These are phyloP conservation scores for Heliconius hermathena DNA, from an alignment of 1,140 invertebrate species.

Conservation along the genomic window DNA sequence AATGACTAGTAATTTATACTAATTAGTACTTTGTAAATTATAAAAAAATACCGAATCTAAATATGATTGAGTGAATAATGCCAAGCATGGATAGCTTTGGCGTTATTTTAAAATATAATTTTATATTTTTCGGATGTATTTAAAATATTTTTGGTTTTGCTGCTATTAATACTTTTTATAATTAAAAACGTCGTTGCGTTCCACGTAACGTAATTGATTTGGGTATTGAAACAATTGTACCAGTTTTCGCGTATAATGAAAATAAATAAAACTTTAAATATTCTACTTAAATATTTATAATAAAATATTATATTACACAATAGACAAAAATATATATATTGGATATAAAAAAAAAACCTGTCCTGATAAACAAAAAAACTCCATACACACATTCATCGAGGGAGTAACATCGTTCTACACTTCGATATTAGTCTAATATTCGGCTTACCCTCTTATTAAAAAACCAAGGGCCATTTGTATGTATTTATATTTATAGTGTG, in stretches of 20 bases:
- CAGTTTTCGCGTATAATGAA: no score
- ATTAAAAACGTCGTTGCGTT: no score
- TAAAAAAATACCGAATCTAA: neutral
- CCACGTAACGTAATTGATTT: no score
- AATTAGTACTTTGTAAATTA: neutral
- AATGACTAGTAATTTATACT: neutral
- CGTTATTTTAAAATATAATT: no score
- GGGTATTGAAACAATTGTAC: no score
- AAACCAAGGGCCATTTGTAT: conserved; percentile 79
- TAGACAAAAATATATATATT: neutral
- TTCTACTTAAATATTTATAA: neutral
- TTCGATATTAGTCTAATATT: conserved; percentile 79
- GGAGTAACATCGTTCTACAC: conserved; percentile 79
- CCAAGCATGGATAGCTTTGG: no score
- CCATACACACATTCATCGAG: conserved; percentile 33
- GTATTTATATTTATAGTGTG: conserved; percentile 63
- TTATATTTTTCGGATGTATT: no score
- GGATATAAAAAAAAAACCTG: neutral
- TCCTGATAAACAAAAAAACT: neutral
- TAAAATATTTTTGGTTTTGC: no score
- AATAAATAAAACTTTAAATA: no score
- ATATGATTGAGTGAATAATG: no score
- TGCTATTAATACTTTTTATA: no score
- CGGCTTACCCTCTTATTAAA: conserved; percentile 79
- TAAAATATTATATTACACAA: neutral